These are phyloP conservation scores for Trialeurodes vaporariorum DNA, from an alignment of 1,140 invertebrate species.

Conservation along the genomic window DNA sequence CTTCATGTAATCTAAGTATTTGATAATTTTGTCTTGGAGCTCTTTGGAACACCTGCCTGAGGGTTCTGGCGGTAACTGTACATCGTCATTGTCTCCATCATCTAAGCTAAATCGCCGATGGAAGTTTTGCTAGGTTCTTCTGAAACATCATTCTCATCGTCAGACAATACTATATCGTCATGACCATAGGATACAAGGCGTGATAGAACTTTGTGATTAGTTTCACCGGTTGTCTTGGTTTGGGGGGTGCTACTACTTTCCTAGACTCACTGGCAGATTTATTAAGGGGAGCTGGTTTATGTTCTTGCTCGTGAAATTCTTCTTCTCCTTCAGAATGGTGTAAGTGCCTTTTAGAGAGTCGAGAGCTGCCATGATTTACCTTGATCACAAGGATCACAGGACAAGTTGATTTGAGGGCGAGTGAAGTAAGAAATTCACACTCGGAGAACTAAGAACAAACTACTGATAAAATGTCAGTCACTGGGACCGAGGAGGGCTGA, in stretches of 20 bases:
- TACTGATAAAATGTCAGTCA: no score
- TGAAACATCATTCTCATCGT: constrained; percentile 45
- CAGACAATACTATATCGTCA: constrained; percentile 65
- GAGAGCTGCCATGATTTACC: constrained; percentile 22
- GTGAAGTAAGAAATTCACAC: no score
- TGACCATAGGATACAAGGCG: constrained; percentile 56
- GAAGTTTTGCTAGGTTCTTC: constrained; percentile 24
- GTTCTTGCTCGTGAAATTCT: constrained; percentile 39
- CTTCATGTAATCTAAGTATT: no score
- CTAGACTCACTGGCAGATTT: constrained; percentile 3
- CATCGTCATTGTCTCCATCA: constrained; percentile 40
- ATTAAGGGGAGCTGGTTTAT: constrained; percentile 26
- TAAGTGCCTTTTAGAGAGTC: constrained; percentile 69
- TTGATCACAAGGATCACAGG: no score
- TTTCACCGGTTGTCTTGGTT: constrained; percentile 11
- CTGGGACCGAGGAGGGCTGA: no score
- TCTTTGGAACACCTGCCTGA: constrained; percentile 61
- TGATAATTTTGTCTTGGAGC: constrained; percentile 69
- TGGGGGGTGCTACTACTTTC: constrained; percentile 10
- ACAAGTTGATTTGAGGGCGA: no score
- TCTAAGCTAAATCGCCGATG: constrained; percentile 34
- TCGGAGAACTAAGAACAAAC: no score
- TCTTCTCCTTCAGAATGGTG: constrained; percentile 68
- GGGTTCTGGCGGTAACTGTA: constrained; percentile 71
- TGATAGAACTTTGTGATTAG: constrained; percentile 1